A percentile compares a stretch with the other conserved stretches of the same genome.
phyloP scores from a whole-genome alignment of 1,140 invertebrate genomes.

The Heliconius congener region DNA sequence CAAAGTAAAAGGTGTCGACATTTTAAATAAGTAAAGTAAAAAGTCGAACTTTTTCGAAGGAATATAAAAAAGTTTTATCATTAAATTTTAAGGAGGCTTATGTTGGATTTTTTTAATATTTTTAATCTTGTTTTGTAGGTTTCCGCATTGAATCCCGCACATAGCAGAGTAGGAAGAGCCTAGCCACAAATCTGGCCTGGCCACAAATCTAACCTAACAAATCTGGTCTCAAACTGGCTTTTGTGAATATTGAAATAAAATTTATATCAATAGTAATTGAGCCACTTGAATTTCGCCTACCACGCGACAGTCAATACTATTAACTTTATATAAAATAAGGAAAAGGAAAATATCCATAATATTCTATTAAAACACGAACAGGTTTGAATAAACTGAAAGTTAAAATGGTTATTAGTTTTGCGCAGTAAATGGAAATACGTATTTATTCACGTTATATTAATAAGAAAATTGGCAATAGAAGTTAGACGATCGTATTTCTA shows the following conservation, averaged over 20 bases:
- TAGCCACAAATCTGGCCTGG: too few relatives aligned
- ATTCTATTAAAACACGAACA: not conserved
- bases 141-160: not conserved
- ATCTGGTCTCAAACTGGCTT: not conserved
- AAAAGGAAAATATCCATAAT: not conserved
- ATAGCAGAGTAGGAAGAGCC: not conserved
- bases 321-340: not conserved
- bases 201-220: too few relatives aligned
- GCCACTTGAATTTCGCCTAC: not conserved
- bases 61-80: not conserved
- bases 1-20: not conserved
- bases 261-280: too few relatives aligned
- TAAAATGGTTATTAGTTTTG: slow-evolving; percentile 2
- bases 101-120: not conserved
- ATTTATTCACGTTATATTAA: not conserved
- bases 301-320: not conserved
- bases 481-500: not conserved
- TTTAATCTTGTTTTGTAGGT: not conserved
- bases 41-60: not conserved
- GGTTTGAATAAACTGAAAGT: not conserved
- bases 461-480: not conserved
- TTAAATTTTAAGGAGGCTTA: not conserved
- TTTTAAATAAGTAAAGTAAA: not conserved
- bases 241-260: too few relatives aligned
- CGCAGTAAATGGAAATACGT: not conserved